Evolutionary conservation across 1,140 invertebrate species (phyloP).

Genomic region (Trichomalopsis sarcophagae): DNA sequence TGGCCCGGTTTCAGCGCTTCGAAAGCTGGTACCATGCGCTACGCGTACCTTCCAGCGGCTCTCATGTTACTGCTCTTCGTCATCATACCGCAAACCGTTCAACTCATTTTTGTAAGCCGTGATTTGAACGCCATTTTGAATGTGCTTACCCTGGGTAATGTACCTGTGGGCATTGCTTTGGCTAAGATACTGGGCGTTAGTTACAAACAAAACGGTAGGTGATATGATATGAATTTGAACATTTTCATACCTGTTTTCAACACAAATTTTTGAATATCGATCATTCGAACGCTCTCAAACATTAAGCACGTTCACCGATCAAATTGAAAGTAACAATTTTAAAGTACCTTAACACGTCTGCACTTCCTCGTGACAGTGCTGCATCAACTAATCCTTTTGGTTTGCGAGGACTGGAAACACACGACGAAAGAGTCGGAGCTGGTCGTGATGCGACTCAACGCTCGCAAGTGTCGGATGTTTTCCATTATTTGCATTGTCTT

Average conservation of each 20-base stretch:
- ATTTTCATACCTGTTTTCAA: too few relatives aligned
- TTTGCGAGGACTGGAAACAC: conserved; percentile 44
- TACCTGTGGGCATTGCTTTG: conserved; percentile 27
- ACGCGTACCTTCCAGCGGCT: background rate
- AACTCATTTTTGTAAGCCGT: background rate
- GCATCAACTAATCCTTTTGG: background rate
- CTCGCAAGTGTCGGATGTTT: conserved; percentile 12
- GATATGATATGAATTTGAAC: background rate
- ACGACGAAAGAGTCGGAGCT: background rate
- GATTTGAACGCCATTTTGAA: conserved; percentile 30
- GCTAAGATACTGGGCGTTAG: background rate
- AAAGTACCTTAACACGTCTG: background rate
- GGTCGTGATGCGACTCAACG: conserved; percentile 32
- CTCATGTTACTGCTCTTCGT: conserved; percentile 24
- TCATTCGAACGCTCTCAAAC: too few relatives aligned
- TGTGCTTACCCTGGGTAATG: conserved; percentile 22
- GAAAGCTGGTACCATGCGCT: background rate
- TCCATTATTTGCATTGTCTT: conserved; percentile 23
- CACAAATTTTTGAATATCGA: too few relatives aligned
- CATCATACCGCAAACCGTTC: conserved; percentile 35
- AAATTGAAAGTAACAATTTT: background rate
- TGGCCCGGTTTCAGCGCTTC: conserved; percentile 25
- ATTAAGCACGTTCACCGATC: background rate
- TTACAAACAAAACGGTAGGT: conserved; percentile 19
- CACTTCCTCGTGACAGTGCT: background rate